Evolutionary conservation across 2,888 invertebrate genomes (phyloP), one percentile per base, ranked within the genome.

Genomic region (Scotopteryx bipunctaria): DNA sequence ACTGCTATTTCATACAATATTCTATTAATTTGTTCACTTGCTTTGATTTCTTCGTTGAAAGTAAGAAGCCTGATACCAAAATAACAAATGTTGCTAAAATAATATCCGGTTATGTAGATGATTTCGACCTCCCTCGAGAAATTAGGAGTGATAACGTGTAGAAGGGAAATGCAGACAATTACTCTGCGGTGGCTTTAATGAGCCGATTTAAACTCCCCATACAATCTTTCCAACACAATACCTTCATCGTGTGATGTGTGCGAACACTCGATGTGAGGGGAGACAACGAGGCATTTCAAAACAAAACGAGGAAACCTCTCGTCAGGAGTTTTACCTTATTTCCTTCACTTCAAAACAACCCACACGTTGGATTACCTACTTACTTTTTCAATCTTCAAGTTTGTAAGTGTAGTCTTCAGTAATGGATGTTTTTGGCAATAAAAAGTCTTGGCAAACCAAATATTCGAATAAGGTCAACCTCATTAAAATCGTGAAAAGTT

Each of bases 281-380:
- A 81, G 77, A 79, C 73, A 73, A 53, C 55, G 32, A 27, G 38
- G 61, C 67, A 73, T 74, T 76, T 72, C 73, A 77, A 53, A 81
- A 82, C 82, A 78, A 81, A 84, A 83, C 83, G 74, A 73, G 79
- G 72, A 81, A 82, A 80, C 72, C 77, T 74, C 73, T 76, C 78
- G 78, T 81, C 73, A 73, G 37, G 76, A 74, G 74, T 78, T 80
- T 80, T 79, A n/a, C 77, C 75, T 73, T 71, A 64, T 32, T 70
- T 65, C 64, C 49, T 61, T 55, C 55, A 63, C 63, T 60, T 38
- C 48, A 55, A 58, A 65, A 57, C 55, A 59, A 63, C 57, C 57
- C 55, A 59, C 59, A 53, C 51, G 32, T 59, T 63, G 57, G 58
- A n/a, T n/a, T n/a, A 27, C 27, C 27, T 27, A 11, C 11, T 9